Conservation (phyloP, 2,797 vertebrate species). For the Chaunax sp. region DNA sequence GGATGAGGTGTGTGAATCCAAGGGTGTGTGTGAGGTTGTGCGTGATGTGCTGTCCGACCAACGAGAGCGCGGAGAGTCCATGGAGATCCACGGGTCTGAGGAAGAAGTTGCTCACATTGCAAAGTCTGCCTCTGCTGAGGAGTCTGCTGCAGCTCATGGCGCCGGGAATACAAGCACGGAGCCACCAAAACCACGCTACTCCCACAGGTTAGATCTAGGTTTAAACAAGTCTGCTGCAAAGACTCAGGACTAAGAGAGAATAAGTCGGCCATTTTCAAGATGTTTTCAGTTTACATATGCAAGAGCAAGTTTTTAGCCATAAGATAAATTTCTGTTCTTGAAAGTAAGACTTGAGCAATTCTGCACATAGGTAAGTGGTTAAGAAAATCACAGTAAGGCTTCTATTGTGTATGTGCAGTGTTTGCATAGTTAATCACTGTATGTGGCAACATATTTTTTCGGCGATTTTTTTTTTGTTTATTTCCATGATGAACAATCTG, state of each 20-base stretch:
- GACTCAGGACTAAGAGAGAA: background rate
- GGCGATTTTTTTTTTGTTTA: constrained; percentile 1
- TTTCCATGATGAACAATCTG: background rate
- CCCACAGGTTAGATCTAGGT: constrained; percentile 77
- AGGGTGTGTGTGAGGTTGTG: constrained; percentile 65
- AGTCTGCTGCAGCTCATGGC: constrained; percentile 20
- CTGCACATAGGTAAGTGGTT: too few species aligned
- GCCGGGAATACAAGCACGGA: background rate
- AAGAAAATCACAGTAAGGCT: background rate
- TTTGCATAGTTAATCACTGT: background rate
- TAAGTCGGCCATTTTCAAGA: background rate
- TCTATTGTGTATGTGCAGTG: background rate
- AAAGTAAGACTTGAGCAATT: background rate
- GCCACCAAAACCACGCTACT: constrained; percentile 70
- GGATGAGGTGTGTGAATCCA: constrained; percentile 58
- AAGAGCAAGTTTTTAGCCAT: background rate
- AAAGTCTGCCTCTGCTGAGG: background rate
- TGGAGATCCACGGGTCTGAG: constrained; percentile 70
- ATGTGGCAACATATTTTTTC: background rate
- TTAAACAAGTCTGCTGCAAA: background rate
- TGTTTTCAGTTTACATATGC: background rate
- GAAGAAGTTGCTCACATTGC: constrained; percentile 34
- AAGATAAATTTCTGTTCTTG: background rate
- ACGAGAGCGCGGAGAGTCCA: constrained; percentile 71
- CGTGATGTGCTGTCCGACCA: constrained; percentile 45